These are phyloP conservation scores for Melitaea cinxia DNA, from an alignment of 1,140 invertebrate species.

Conservation along the genomic window DNA sequence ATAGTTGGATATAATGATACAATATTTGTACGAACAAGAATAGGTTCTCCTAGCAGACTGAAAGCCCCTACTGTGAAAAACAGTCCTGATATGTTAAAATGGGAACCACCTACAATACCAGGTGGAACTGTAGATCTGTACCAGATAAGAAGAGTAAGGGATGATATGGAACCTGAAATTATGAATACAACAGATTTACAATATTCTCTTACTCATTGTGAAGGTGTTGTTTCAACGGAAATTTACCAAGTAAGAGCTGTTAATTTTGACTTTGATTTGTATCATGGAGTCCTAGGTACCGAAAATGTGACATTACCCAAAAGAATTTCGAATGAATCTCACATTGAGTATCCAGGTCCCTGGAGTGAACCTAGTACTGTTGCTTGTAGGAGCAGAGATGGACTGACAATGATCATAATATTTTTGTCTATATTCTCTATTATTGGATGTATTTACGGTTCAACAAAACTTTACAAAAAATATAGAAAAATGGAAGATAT, in stretches of 20 bases:
- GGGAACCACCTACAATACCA: conserved; percentile 82
- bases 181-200: conserved; percentile 66
- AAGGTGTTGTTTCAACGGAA: conserved; percentile 56
- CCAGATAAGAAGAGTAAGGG: conserved; percentile 77
- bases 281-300: conserved; percentile 61
- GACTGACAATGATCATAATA: conserved; percentile 59
- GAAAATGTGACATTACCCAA: conserved; percentile 49
- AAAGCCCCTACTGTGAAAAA: conserved; percentile 73
- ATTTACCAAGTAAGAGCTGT: conserved; percentile 72
- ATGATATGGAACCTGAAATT: conserved; percentile 58
- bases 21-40: conserved; percentile 81
- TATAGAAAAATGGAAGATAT: conserved; percentile 78
- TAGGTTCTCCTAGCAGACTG: conserved; percentile 83
- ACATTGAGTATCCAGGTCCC: conserved; percentile 60
- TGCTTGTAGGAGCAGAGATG: conserved; percentile 56
- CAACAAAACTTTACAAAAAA: conserved; percentile 66
- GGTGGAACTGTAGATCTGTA: conserved; percentile 85
- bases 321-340: conserved; percentile 34
- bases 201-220: conserved; percentile 52
- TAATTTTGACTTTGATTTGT: conserved; percentile 68
- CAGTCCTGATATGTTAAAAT: conserved; percentile 58
- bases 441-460: conserved; percentile 58
- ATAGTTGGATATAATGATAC: conserved; percentile 60
- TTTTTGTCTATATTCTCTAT: conserved; percentile 59
- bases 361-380: conserved; percentile 75